Percentiles rank a stretch among this genome's conserved stretches.
phyloP scores from a whole-genome alignment of 2,113 vertebrate species.

The Cryptoleucopteryx plumbea region DNA sequence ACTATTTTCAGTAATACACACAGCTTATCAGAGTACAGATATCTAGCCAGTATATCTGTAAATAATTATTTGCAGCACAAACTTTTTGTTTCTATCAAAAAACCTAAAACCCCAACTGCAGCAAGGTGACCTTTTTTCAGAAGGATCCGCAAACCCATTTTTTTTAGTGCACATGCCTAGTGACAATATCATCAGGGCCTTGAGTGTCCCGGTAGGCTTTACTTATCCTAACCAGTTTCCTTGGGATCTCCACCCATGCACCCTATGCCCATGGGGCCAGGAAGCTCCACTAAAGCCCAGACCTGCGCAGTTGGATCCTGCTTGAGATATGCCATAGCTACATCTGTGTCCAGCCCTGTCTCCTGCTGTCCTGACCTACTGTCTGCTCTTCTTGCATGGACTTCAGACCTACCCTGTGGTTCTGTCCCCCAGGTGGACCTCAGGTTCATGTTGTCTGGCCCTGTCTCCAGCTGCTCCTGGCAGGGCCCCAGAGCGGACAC shows the following conservation, averaged over 20 bases:
- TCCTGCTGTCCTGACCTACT: background rate
- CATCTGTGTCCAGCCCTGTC: background rate
- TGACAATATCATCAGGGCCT: background rate
- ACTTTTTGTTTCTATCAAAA: background rate
- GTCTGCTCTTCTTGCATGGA: background rate
- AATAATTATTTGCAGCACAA: background rate
- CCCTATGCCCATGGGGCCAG: background rate
- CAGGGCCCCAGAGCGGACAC: background rate
- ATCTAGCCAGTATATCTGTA: background rate
- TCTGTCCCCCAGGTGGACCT: background rate
- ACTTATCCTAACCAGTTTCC: background rate
- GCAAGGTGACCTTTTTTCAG: background rate
- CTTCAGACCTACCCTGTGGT: background rate
- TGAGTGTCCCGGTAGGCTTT: too few relatives aligned
- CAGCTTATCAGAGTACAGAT: background rate
- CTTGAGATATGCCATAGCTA: background rate
- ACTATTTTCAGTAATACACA: background rate
- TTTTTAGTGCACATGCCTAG: background rate
- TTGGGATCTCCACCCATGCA: background rate
- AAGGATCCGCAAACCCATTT: background rate
- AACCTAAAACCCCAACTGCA: accelerated
- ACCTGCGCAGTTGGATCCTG: too few relatives aligned
- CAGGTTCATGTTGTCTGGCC: background rate
- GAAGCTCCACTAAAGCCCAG: background rate
- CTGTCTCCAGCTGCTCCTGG: background rate